Evolutionary conservation across 53 echinoderm and acorn worm genomes (phyloP).

Genomic region (Zoroaster sp.): DNA sequence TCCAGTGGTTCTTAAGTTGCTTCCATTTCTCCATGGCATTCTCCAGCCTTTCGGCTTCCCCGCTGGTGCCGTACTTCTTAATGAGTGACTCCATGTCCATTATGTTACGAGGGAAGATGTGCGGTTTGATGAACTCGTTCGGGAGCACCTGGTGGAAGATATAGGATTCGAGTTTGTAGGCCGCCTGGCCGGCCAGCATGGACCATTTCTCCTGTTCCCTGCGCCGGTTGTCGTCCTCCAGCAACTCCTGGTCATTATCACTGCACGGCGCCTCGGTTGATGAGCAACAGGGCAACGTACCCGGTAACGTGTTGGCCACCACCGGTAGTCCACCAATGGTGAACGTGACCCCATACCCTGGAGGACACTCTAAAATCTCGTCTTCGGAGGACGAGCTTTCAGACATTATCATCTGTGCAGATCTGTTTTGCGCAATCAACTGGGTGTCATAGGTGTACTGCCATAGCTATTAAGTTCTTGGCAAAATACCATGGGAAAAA

Average conservation of each 20-base stretch:
- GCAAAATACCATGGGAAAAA: neutral
- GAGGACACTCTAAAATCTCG: constrained; percentile 17
- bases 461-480: neutral
- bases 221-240: constrained; percentile 81
- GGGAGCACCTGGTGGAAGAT: constrained; percentile 93
- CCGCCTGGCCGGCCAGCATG: constrained; percentile 97
- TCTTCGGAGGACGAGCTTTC: constrained; percentile 68
- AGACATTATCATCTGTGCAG: constrained; percentile 48
- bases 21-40: constrained; percentile 92
- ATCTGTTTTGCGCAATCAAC: neutral
- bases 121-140: constrained; percentile 91
- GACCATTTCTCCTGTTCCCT: constrained; percentile 98
- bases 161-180: constrained; percentile 90
- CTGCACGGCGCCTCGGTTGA: neutral
- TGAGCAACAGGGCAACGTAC: neutral
- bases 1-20: constrained; percentile 74
- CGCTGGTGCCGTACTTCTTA: constrained; percentile 75
- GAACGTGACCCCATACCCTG: constrained; percentile 27
- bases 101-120: constrained; percentile 95
- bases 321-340: constrained; percentile 33
- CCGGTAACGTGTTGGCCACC: neutral
- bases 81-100: constrained; percentile 91
- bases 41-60: constrained; percentile 73
- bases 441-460: neutral
- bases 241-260: neutral